Evolutionary conservation across 2,797 vertebrate genomes (phyloP).

Genomic region (Eremophila alpestris): DNA sequence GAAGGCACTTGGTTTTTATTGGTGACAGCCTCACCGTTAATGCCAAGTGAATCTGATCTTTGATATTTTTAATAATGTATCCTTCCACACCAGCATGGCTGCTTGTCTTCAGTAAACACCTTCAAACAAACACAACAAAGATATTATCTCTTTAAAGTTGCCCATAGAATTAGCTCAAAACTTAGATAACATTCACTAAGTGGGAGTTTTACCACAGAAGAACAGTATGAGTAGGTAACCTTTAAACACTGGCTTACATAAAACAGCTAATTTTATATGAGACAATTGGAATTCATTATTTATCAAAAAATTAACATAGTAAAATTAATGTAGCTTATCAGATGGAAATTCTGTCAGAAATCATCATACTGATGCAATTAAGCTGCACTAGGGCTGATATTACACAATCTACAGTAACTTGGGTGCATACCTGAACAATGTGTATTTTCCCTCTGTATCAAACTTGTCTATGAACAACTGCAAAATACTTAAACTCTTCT

Average conservation of each 20-base stretch:
- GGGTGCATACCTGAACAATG: conserved; percentile 86
- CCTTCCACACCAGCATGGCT: conserved; percentile 89
- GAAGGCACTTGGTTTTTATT: neutral
- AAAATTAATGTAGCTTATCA: neutral
- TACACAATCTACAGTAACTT: neutral
- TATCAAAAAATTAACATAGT: neutral
- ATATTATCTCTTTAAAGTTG: neutral
- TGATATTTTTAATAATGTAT: conserved; percentile 91
- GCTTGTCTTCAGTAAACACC: conserved; percentile 91
- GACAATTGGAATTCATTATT: neutral
- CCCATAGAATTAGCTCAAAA: neutral
- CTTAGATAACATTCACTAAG: neutral
- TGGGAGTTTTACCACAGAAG: neutral
- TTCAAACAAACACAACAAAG: conserved; percentile 68
- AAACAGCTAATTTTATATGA: neutral
- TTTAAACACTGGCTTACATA: neutral
- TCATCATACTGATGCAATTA: neutral
- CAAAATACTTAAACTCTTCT: conserved; percentile 84
- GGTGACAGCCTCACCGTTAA: conserved; percentile 81
- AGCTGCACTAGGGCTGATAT: neutral
- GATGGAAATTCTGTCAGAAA: neutral
- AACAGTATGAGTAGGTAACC: neutral
- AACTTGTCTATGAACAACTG: conserved; percentile 90
- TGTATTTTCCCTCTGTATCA: conserved; percentile 87
- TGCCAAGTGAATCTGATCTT: conserved; percentile 86